Conservation (phyloP, 2,113 vertebrate genomes). For the Sus scrofa region DNA sequence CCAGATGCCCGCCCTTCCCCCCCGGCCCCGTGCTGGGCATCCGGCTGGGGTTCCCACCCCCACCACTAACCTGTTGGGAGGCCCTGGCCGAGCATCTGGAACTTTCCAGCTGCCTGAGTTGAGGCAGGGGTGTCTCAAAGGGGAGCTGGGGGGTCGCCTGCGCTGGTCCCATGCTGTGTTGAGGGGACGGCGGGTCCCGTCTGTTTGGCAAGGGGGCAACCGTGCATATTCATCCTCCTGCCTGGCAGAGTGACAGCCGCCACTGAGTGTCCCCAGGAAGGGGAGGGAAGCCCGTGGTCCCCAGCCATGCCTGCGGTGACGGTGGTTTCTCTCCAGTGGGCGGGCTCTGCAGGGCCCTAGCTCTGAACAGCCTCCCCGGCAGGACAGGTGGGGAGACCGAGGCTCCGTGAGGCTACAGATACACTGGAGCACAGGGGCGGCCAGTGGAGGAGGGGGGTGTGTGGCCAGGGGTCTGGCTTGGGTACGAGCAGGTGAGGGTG, state of each 20-base stretch:
- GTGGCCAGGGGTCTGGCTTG: background rate
- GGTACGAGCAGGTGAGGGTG: rapidly evolving
- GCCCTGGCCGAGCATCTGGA: rapidly evolving
- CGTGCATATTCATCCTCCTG: rapidly evolving
- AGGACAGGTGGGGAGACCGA: background rate
- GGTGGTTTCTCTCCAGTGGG: rapidly evolving
- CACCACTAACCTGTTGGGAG: rapidly evolving
- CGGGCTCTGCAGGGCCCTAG: rapidly evolving
- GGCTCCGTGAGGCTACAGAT: background rate
- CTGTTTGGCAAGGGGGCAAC: background rate
- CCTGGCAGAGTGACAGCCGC: rapidly evolving
- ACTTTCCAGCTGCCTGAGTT: background rate
- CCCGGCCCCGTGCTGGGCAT: rapidly evolving
- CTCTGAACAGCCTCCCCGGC: too few relatives aligned
- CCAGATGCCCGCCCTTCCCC: rapidly evolving
- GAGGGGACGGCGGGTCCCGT: rapidly evolving
- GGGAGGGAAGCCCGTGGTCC: rapidly evolving
- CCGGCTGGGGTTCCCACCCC: rapidly evolving
- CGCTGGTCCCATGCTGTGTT: rapidly evolving
- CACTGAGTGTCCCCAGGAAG: rapidly evolving
- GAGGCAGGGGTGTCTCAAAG: background rate
- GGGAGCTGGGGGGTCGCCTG: background rate
- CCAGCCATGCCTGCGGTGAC: rapidly evolving
- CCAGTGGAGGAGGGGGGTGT: background rate
- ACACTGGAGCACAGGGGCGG: rapidly evolving